phyloP scores from a whole-genome alignment of 2,888 invertebrate genomes.

The Augochlorella aurata region DNA sequence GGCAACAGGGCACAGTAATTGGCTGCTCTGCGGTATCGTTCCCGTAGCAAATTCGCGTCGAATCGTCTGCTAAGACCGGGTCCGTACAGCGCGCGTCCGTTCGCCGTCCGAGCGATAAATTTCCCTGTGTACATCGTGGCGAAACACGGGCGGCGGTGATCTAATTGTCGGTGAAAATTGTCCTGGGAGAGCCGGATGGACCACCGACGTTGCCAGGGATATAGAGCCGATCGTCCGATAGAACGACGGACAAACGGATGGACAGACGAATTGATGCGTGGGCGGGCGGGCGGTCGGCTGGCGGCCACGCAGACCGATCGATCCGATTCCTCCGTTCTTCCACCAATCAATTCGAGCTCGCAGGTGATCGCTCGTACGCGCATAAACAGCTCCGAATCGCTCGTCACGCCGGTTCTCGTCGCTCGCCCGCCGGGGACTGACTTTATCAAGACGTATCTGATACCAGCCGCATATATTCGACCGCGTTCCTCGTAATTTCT shows the following conservation, averaged over 20 bases:
- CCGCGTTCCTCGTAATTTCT: conserved; percentile 55
- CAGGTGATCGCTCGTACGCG: conserved; percentile 58
- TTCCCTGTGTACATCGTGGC: conserved; percentile 59
- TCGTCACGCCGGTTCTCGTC: conserved; percentile 46
- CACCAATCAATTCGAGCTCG: conserved; percentile 59
- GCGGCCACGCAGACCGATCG: conserved; percentile 35
- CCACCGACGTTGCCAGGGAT: conserved; percentile 44
- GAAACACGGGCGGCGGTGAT: conserved; percentile 66
- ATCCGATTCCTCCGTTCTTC: conserved; percentile 59
- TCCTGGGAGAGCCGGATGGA: conserved; percentile 62
- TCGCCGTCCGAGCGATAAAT: conserved; percentile 60
- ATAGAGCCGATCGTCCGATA: conserved; percentile 48
- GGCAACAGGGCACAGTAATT: too few relatives aligned
- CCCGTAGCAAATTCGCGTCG: conserved; percentile 5
- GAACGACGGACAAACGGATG: conserved; percentile 45
- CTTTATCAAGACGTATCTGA: conserved; percentile 68
- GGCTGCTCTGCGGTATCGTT: not conserved
- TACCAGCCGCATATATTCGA: conserved; percentile 43
- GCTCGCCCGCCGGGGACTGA: conserved; percentile 56
- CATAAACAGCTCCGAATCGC: conserved; percentile 42
- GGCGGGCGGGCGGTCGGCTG: conserved; percentile 18
- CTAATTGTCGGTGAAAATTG: conserved; percentile 71
- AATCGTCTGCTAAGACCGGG: not conserved
- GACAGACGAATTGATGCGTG: conserved; percentile 41
- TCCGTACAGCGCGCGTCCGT: conserved; percentile 8